Evolutionary conservation across 2,888 invertebrate genomes (phyloP).

Genomic region (Caenorhabditis afra): DNA sequence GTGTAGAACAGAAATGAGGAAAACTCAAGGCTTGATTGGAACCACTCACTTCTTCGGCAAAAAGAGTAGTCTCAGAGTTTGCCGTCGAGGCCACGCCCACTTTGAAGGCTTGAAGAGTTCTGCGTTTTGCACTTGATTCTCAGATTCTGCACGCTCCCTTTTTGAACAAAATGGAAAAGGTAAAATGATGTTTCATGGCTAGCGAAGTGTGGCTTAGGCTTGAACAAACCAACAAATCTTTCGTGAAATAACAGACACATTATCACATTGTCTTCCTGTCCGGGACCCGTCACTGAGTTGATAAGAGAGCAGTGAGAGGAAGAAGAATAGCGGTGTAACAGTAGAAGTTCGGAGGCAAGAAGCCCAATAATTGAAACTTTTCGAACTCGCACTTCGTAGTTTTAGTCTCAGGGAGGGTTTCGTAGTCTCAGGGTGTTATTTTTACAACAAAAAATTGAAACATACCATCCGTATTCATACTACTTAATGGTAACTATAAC

Average conservation of each 20-base stretch:
- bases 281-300: conserved; percentile 1
- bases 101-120: conserved; percentile 9
- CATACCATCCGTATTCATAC: too few relatives aligned
- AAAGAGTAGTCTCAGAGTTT: conserved; percentile 11
- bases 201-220: neutral
- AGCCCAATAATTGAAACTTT: neutral
- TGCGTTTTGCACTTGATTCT: neutral
- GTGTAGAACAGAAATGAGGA: neutral
- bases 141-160: neutral
- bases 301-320: conserved; percentile 4
- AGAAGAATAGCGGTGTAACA: conserved; percentile 7
- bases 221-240: conserved; percentile 42
- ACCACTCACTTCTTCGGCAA: conserved; percentile 9
- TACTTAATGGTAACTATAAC: too few relatives aligned
- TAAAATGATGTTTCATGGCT: neutral
- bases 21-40: neutral
- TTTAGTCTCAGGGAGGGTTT: too few relatives aligned
- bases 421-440: too few relatives aligned
- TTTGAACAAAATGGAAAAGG: neutral
- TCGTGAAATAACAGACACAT: conserved; percentile 53
- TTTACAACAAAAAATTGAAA: too few relatives aligned
- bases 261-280: conserved; percentile 34
- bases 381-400: neutral
- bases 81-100: neutral
- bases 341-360: conserved; percentile 2